A percentile compares a stretch with the other conserved stretches of the same genome.
phyloP scores from a whole-genome alignment of 2,888 invertebrate species.

The Proisotoma minuta region DNA sequence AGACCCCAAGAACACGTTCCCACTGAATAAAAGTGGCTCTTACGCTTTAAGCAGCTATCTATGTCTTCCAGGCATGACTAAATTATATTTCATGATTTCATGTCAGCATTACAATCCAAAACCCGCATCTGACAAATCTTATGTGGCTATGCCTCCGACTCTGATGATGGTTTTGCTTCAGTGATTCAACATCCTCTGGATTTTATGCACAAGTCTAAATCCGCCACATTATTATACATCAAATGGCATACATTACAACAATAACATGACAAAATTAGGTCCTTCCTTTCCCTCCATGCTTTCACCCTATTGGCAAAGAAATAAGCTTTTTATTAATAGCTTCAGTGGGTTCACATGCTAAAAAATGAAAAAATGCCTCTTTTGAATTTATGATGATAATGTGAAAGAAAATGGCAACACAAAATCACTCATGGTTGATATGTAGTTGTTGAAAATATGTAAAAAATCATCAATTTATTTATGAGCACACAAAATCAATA shows the following conservation, averaged over 20 bases:
- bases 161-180: neutral
- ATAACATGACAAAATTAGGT: slow-evolving; percentile 3
- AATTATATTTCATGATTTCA: slow-evolving; percentile 14
- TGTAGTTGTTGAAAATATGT: slow-evolving; percentile 6
- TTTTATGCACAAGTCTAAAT: neutral
- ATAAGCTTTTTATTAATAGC: too few relatives aligned
- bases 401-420: too few relatives aligned
- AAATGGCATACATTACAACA: neutral
- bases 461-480: slow-evolving; percentile 5
- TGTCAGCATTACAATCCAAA: slow-evolving; percentile 14
- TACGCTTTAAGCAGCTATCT: slow-evolving; percentile 1
- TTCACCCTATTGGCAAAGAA: too few relatives aligned
- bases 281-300: neutral
- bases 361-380: too few relatives aligned
- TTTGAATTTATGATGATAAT: too few relatives aligned
- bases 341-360: too few relatives aligned
- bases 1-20: too few relatives aligned
- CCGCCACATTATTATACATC: neutral
- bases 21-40: too few relatives aligned
- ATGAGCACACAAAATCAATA: too few relatives aligned
- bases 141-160: slow-evolving; percentile 1
- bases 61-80: slow-evolving; percentile 13
- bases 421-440: too few relatives aligned
- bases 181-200: slow-evolving; percentile 6
- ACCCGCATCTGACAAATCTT: slow-evolving; percentile 14